Evolutionary conservation across 1,140 invertebrate genomes (phyloP).

Genomic region (Leguminivora glycinivorella): DNA sequence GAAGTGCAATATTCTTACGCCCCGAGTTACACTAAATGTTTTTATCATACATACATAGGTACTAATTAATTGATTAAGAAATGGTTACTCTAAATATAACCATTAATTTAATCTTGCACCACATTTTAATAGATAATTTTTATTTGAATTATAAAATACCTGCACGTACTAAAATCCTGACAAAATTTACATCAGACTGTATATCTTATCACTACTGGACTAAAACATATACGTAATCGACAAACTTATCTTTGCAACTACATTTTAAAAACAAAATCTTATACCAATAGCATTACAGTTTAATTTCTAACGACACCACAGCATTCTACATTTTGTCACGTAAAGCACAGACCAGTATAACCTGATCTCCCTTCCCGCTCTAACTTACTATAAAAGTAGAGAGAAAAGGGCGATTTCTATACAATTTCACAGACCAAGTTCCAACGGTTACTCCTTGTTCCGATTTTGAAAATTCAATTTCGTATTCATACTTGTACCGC

Average conservation of each 20-base stretch:
- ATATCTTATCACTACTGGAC: slow-evolving; percentile 58
- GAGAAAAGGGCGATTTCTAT: slow-evolving; percentile 31
- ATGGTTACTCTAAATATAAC: neutral
- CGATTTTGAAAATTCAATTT: slow-evolving; percentile 65
- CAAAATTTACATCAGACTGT: slow-evolving; percentile 42
- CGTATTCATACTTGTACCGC: slow-evolving; percentile 59
- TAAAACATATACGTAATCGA: slow-evolving; percentile 53
- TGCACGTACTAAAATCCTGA: neutral
- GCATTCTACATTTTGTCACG: slow-evolving; percentile 32
- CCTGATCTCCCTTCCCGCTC: slow-evolving; percentile 41
- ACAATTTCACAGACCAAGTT: slow-evolving; percentile 40
- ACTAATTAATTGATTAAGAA: neutral
- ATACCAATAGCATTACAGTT: slow-evolving; percentile 31
- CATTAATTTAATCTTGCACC: no score
- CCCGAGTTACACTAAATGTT: no score
- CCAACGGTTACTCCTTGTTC: slow-evolving; percentile 44
- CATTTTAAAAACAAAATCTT: slow-evolving; percentile 32
- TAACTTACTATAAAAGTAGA: slow-evolving; percentile 18
- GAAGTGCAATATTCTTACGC: no score
- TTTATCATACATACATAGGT: no score
- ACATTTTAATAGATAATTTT: neutral
- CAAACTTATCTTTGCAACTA: slow-evolving; percentile 36
- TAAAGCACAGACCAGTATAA: slow-evolving; percentile 39
- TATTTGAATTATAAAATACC: neutral
- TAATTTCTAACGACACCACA: slow-evolving; percentile 30